These are phyloP conservation scores for Lindbergichthys nudifrons DNA, from an alignment of 2,797 vertebrate species.

Conservation along the genomic window DNA sequence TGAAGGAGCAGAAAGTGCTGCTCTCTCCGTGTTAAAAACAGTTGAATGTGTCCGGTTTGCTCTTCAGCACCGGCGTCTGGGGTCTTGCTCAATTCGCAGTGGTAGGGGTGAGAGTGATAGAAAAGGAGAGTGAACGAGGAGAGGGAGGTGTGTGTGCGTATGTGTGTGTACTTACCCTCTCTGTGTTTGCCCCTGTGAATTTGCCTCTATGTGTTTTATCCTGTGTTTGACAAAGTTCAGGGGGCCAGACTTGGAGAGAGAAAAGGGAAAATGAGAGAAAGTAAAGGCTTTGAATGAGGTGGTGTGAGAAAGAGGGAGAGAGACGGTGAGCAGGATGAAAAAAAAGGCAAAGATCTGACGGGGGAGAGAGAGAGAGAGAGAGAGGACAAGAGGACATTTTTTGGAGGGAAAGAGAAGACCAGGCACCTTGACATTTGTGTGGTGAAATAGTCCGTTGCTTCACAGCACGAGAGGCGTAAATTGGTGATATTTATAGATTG, in stretches of 20 bases:
- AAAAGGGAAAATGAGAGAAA: slow-evolving; percentile 73
- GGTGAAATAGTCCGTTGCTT: slow-evolving; percentile 56
- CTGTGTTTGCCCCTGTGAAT: slow-evolving; percentile 63
- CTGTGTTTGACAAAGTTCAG: slow-evolving; percentile 76
- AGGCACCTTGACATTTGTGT: slow-evolving; percentile 61
- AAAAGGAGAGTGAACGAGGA: slow-evolving; percentile 60
- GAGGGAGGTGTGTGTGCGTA: slow-evolving; percentile 37
- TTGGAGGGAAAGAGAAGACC: slow-evolving; percentile 73
- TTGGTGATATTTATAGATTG: slow-evolving; percentile 78
- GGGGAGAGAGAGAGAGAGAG: slow-evolving; percentile 16
- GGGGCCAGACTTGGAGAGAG: slow-evolving; percentile 66
- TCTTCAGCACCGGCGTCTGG: slow-evolving; percentile 60
- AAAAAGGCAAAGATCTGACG: slow-evolving; percentile 54
- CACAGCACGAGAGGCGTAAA: slow-evolving; percentile 71
- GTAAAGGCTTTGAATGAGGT: slow-evolving; percentile 70
- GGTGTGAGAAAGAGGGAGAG: slow-evolving; percentile 37
- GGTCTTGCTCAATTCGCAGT: slow-evolving; percentile 56
- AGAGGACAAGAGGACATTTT: slow-evolving; percentile 44
- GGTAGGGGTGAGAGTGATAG: slow-evolving; percentile 60
- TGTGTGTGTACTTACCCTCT: slow-evolving; percentile 39
- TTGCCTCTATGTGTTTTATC: slow-evolving; percentile 69
- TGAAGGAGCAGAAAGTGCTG: slow-evolving; percentile 61
- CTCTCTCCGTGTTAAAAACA: slow-evolving; percentile 65
- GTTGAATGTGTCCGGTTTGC: slow-evolving; percentile 73
- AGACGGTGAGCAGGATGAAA: slow-evolving; percentile 52